Base-by-base conservation (phyloP, 2,888 invertebrate genomes). In the Euzophera pinguis region DNA sequence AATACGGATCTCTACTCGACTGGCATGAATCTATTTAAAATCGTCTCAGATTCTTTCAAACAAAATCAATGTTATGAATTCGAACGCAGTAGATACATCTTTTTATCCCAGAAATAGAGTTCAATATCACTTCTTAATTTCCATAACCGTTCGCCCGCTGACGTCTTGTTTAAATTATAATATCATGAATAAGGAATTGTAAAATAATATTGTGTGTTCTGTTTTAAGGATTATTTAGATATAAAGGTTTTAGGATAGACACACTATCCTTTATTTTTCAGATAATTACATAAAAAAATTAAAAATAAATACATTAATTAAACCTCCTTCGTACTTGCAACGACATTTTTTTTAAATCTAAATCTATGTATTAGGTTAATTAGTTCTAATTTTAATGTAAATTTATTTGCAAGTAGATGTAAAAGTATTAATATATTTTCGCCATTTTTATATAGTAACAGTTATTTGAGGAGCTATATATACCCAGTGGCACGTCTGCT, bases 131-230 rank as follows among this genome's bases (percentile, higher is more conserved):
- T 22, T 12, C 1, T 39, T 52, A 45, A 56, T 60, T 60, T 52
- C 58, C 60, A 60, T 60, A 60, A 60, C 60, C 56, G 60, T 56
- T 58, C 53, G 52, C 52, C 53, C 52, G 54, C 58, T 58, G 60
- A 58, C 60, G 58, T 58, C 56, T 56, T 51, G 55, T 53, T 50
- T 56, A 54, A 50, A 60, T 60, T 60, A 58, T 55, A 56, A 60
- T 60, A 56, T 56, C 56, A 60, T 60, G 58, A 60, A 60, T 60
- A 58, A 50, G 51, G 53, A 54, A 60, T 54, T 54, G 47, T 52
- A 53, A 50, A 39, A 50, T 50, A 50, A 38, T 9, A 13, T 49
- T 10, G 13, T 38, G 29, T 39, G 29, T 14, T 39, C 39, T 7
- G 39, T 50, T 50, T 50, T 50, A 32, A 34, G 32, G 34, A 10